Base-by-base conservation (phyloP, 1,140 invertebrate species). In the Coboldia fuscipes region DNA sequence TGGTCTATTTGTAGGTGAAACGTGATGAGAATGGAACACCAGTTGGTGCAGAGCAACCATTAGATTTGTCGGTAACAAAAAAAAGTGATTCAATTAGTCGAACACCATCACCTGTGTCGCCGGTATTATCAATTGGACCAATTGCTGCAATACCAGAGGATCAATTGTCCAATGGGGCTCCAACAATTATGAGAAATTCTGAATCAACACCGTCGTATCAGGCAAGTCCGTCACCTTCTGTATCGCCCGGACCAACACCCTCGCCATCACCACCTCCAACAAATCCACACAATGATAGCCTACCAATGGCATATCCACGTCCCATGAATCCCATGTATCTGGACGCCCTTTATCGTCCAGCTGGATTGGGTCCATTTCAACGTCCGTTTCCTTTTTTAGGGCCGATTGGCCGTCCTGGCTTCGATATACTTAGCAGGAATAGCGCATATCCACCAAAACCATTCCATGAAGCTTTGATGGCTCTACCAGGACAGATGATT, bases 271-370 rank as follows among this genome's bases (percentile, higher is more conserved):
- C 58, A 10, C 49, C 54, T 3, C 34, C 43, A 7, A 52, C 47
- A 30, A 43, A 40, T 0, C 42, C 26, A 5, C 18, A n/a, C 33
- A 50, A 43, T 20, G 43, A 47, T 13, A 52, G 43, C 19, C 66
- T 63, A 12, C 62, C 66, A n/a, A 70, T 83, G 64, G 73, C 73
- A 1, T 82, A 80, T 41, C 75, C 79, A 0, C 60, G 70, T 47
- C 74, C 77, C 0, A 71, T 80, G 10, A 75, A 83, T 45, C 78
- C 78, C 0, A 68, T 80, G 55, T 59, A 83, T 20, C 54, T 82
- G 12, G 75, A 77, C 39, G 67, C 72, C 1, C 66, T 79, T 58
- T 78, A 78, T 39, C 61, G 72, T 19, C 20, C 18, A 33, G 2
- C 33, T 38, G 15, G 33, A 15, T 18, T n/a, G 5, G 34, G 34